Evolutionary conservation across 2,113 vertebrate genomes (phyloP), one percentile per base, ranked within the genome.

Genomic region (Psilopsiagon aurifrons): DNA sequence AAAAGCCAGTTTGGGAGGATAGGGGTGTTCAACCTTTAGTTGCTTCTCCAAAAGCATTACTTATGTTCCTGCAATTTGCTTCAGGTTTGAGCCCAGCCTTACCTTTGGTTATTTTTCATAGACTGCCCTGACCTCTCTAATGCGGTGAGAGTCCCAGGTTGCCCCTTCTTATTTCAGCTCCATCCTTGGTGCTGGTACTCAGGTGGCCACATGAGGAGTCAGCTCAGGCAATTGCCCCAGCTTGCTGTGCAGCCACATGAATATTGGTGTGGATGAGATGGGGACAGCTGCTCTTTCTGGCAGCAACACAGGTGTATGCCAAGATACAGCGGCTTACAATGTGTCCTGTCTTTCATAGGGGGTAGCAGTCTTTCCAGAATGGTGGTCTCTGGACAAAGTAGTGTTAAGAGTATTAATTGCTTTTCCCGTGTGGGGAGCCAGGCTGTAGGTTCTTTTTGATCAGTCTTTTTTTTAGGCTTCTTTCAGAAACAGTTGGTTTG

Each of bases 301-400:
- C 46, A 84, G 66, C 70, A 55, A 2, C 55, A 29, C 41, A 33
- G 27, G 46, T 43, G 4, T 39, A 9, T 10, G 33, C 39, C 62
- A 43, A 23, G 43, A 37, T 44, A 49, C 12, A 49, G 28, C 0
- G 0, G 7, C 43, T 41, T 82, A 62, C 43, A 63, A 2, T 0
- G 2, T 49, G 51, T 37, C 49, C 24, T 49, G 28, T 15, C 62
- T 64, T 75, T 82, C 37, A 10, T 14, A 17, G 7, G 37, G 29
- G 10, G 6, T 62, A 77, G 17, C 44, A 71, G 17, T 31, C 28
- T 75, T 79, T 54, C 31, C 66, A 76, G 70, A 64, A 16, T 11
- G 11, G 24, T 70, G 55, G 7, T 44, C 79, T 82, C 51, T 84
- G 66, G 73, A 92, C 86, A 57, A 78, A 27, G 35, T 20, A 19